phyloP scores from a whole-genome alignment of 2,888 invertebrate species.

The Pandemis heparana region DNA sequence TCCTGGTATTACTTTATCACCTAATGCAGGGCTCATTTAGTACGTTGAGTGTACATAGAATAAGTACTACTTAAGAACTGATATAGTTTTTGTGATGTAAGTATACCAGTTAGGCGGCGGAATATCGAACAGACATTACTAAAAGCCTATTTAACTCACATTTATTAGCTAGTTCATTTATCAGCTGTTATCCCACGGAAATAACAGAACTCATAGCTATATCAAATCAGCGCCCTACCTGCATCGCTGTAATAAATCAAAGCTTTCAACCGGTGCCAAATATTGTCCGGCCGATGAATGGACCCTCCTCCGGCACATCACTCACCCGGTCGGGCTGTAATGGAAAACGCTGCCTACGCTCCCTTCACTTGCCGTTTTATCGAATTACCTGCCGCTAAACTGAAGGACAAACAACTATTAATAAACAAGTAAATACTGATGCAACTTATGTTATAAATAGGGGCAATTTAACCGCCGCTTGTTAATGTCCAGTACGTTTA shows the following conservation, averaged over 20 bases:
- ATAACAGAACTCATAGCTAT: constrained; percentile 19
- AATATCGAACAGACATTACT: constrained; percentile 12
- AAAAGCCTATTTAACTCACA: constrained; percentile 5
- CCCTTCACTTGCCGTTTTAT: constrained; percentile 54
- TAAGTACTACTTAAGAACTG: too few species aligned
- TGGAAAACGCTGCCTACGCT: constrained; percentile 53
- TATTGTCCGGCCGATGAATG: constrained; percentile 20
- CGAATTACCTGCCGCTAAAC: constrained; percentile 46
- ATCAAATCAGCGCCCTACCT: constrained; percentile 14
- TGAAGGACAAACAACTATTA: constrained; percentile 50
- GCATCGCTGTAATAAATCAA: constrained; percentile 22
- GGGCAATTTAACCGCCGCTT: neutral
- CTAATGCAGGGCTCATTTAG: too few species aligned
- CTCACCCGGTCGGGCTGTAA: constrained; percentile 29
- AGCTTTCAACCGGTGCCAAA: constrained; percentile 30
- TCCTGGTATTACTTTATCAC: too few species aligned
- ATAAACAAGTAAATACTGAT: constrained; percentile 41
- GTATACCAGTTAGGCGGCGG: neutral
- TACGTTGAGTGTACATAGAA: too few species aligned
- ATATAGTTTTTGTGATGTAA: too few species aligned
- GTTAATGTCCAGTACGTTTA: constrained; percentile 1
- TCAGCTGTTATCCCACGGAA: constrained; percentile 14
- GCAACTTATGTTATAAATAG: constrained; percentile 28
- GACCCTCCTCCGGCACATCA: constrained; percentile 25
- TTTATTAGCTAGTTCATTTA: constrained; percentile 16